Base-by-base conservation (phyloP, 2,797 vertebrate species). In the Leptoclinus maculatus region DNA sequence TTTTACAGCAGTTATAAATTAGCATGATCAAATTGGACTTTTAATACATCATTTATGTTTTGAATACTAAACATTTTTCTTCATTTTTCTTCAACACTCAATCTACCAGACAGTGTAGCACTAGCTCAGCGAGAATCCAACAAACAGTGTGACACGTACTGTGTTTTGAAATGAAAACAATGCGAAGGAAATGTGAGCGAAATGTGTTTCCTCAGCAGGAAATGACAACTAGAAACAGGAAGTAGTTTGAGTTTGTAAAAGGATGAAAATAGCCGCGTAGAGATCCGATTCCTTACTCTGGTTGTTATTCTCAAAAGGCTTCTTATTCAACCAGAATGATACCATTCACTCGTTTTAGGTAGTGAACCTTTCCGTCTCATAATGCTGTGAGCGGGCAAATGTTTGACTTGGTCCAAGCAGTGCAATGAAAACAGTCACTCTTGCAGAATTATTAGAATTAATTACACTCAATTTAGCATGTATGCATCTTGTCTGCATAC, bases 331-430 rank as follows among this genome's bases (percentile, higher is more conserved):
- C n/a, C n/a, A n/a, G n/a, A n/a, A n/a, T n/a, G n/a, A n/a, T 8
- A 0, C 9, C 17, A 45, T 12, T 27, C 23, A 59, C 3, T 1
- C n/a, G 47, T 1, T 47, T 43, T 3, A 9, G 36, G 32, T 7
- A 8, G 45, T 1, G 0, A 36, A 29, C 29, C 1, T 16, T 58
- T 49, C 10, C 4, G 27, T 32, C 27, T 41, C 2, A 29, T 56
- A 41, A 14, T 4, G 53, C 25, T 36, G 57, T 41, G 27, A 36
- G 34, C 34, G 32, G 9, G 21, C 3, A 65, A 36, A 66, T 60
- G 68, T 75, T 66, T 49, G 27, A 87, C 75, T 86, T 86, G 82
- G 83, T 83, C n/a, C 9, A 14, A 47, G 47, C 59, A 63, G 51
- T 47, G 64, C 19, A 39, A 57, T 32, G 6, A 12, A 47, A 64